These are phyloP conservation scores for Ophion obscuratus DNA, from an alignment of 2,888 invertebrate genomes.

Conservation along the genomic window DNA sequence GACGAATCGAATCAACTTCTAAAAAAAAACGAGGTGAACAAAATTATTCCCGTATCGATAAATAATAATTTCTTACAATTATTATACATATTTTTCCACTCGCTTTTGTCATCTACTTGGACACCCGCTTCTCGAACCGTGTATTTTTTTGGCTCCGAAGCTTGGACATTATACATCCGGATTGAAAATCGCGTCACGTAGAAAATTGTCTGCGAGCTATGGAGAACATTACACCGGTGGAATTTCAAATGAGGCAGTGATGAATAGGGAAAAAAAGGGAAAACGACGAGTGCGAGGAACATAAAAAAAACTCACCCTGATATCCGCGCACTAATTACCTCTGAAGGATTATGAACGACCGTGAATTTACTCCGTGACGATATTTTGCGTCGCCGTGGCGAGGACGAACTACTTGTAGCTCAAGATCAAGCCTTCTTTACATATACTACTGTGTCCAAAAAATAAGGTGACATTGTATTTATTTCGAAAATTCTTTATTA, in stretches of 20 bases:
- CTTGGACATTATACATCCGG: slow-evolving; percentile 3
- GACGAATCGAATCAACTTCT: neutral
- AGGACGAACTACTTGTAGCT: neutral
- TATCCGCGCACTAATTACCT: slow-evolving; percentile 29
- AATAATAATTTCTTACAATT: neutral
- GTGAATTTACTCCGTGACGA: neutral
- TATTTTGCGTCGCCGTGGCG: neutral
- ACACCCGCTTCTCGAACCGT: neutral
- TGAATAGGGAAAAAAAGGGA: slow-evolving; percentile 42
- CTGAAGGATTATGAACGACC: slow-evolving; percentile 23
- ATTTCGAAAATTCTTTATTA: no score
- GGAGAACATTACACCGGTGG: slow-evolving; percentile 40
- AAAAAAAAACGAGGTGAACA: neutral
- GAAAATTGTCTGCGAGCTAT: slow-evolving; percentile 32
- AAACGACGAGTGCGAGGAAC: slow-evolving; percentile 4
- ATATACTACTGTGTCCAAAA: no score
- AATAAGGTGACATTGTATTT: no score
- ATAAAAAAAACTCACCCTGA: neutral
- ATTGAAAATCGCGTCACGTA: slow-evolving; percentile 62
- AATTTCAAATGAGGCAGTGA: slow-evolving; percentile 55
- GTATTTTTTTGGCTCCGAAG: slow-evolving; percentile 6
- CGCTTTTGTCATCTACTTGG: neutral
- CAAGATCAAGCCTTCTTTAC: slow-evolving; percentile 15
- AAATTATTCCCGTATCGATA: neutral
- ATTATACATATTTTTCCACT: neutral